phyloP scores from a whole-genome alignment of 2,888 invertebrate species.

The Dicroscelio sp. region DNA sequence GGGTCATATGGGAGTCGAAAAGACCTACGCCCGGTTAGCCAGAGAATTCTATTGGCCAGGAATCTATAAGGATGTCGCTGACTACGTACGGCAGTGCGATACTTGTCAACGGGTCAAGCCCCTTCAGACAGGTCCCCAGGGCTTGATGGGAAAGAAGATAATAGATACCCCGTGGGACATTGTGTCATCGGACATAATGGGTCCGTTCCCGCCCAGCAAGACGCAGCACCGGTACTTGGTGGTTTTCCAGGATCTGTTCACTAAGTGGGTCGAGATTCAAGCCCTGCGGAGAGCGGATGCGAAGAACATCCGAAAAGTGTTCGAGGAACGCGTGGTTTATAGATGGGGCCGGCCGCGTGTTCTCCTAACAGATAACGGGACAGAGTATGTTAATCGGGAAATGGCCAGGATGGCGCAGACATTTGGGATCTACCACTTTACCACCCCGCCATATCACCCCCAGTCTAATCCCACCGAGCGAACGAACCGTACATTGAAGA shows the following conservation, averaged over 20 bases:
- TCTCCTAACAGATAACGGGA: background rate
- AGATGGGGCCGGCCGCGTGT: background rate
- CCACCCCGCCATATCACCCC: background rate
- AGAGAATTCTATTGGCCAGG: background rate
- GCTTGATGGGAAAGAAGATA: too few species aligned
- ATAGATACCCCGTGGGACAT: too few species aligned
- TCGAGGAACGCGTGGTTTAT: background rate
- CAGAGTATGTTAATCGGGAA: background rate
- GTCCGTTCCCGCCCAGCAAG: background rate
- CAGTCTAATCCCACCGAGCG: background rate
- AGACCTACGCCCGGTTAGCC: background rate
- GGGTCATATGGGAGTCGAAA: too few species aligned
- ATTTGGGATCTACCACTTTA: background rate
- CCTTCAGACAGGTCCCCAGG: too few species aligned
- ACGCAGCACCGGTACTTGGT: background rate
- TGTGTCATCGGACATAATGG: too few species aligned
- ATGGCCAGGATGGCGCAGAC: background rate
- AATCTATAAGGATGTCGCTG: too few species aligned
- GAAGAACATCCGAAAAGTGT: background rate
- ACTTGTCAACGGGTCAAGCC: too few species aligned
- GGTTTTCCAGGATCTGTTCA: background rate
- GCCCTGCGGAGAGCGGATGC: background rate
- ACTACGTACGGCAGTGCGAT: too few species aligned
- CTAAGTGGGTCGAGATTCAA: background rate
- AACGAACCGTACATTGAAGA: background rate